Percentiles rank a stretch among this genome's conserved stretches.
phyloP scores from a whole-genome alignment of 2,888 invertebrate genomes.

The Muschampia plurimacula region DNA sequence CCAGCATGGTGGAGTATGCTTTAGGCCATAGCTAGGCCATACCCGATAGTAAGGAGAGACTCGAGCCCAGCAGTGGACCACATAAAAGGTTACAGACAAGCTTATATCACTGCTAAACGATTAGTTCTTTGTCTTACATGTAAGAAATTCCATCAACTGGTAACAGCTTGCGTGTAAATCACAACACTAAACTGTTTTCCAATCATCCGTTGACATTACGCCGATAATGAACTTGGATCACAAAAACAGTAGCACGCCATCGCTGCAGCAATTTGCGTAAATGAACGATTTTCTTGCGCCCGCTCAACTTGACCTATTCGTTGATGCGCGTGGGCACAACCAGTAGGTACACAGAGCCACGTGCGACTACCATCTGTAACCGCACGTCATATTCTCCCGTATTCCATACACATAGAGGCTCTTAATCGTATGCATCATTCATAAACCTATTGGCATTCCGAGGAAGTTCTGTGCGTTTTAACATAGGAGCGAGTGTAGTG shows the following conservation, averaged over 20 bases:
- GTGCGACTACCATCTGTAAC: slow-evolving; percentile 16
- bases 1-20: too few species aligned
- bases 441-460: slow-evolving; percentile 29
- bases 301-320: slow-evolving; percentile 69
- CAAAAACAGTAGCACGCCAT: slow-evolving; percentile 36
- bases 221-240: slow-evolving; percentile 37
- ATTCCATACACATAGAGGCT: slow-evolving; percentile 23
- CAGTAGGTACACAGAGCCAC: slow-evolving; percentile 38
- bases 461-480: slow-evolving; percentile 12
- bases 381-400: slow-evolving; percentile 28
- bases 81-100: too few species aligned
- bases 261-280: slow-evolving; percentile 56
- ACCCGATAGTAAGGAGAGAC: too few species aligned
- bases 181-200: slow-evolving; percentile 21
- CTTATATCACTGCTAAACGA: too few species aligned
- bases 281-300: slow-evolving; percentile 58
- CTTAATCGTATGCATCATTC: slow-evolving; percentile 37
- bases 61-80: too few species aligned
- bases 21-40: too few species aligned
- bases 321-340: slow-evolving; percentile 52
- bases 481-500: slow-evolving; percentile 8
- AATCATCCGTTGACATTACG: slow-evolving; percentile 29
- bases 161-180: neutral
- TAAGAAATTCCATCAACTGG: too few species aligned
- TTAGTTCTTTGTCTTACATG: neutral